Percentiles rank a stretch among this genome's conserved stretches.
Conservation (phyloP, 2,113 vertebrate genomes). For the Cyanoliseus patagonus region DNA sequence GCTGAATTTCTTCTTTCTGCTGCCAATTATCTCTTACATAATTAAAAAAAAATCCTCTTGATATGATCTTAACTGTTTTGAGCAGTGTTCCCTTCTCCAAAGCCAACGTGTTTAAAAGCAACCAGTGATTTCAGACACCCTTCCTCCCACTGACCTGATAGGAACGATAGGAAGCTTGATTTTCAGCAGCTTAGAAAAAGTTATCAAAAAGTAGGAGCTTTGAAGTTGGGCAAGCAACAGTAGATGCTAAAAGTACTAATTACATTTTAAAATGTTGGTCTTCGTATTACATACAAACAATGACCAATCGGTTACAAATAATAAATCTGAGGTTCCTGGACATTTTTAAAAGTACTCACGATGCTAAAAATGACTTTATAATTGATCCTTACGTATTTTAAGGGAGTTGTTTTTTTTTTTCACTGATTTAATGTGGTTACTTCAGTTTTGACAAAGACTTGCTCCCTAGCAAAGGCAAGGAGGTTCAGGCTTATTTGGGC, state of each 20-base stretch:
- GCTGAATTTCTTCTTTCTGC: background rate
- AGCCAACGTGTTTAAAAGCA: background rate
- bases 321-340: background rate
- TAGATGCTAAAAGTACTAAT: background rate
- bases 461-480: background rate
- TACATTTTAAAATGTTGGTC: background rate
- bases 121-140: background rate
- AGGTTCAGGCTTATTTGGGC: background rate
- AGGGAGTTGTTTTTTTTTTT: background rate
- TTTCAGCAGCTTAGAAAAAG: background rate
- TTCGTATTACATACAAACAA: background rate
- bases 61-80: background rate
- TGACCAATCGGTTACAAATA: background rate
- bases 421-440: background rate
- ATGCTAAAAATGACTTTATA: background rate
- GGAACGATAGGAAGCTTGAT: background rate
- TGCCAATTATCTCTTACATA: background rate
- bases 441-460: background rate
- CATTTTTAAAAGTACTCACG: background rate
- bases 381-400: background rate
- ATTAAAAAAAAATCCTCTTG: background rate
- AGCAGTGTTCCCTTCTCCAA: background rate
- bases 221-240: background rate
- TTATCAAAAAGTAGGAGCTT: background rate
- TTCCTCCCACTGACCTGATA: background rate